These are phyloP conservation scores for Branchipolynoe longqiensis DNA, from an alignment of 2,888 invertebrate genomes.

Conservation along the genomic window DNA sequence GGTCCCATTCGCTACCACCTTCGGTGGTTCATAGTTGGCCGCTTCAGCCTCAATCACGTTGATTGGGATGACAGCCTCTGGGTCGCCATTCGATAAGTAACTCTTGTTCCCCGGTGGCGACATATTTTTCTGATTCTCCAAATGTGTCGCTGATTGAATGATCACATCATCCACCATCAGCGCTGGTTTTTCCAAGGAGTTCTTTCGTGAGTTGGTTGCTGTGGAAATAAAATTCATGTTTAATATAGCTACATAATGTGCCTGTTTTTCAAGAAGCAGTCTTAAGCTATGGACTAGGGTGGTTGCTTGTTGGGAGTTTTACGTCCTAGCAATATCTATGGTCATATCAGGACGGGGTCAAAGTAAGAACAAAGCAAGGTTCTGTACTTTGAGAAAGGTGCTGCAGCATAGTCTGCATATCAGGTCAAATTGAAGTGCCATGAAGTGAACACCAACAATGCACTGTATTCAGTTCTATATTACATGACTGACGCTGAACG, in stretches of 20 bases:
- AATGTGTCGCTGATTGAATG: neutral
- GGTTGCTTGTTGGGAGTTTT: no score
- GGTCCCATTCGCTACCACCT: conserved; percentile 33
- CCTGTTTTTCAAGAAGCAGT: no score
- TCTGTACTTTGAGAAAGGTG: no score
- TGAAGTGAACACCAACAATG: no score
- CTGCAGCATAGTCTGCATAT: no score
- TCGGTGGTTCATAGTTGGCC: conserved; percentile 48
- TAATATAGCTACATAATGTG: neutral
- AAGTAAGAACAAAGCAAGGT: no score
- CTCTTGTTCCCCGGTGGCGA: neutral
- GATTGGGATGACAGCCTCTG: conserved; percentile 23
- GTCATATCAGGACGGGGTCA: no score
- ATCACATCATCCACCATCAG: conserved; percentile 13
- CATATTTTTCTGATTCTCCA: conserved; percentile 37
- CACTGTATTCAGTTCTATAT: no score
- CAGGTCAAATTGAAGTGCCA: no score
- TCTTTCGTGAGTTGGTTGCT: conserved; percentile 38
- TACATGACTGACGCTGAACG: no score
- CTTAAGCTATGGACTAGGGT: no score
- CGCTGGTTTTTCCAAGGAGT: conserved; percentile 40
- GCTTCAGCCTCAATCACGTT: conserved; percentile 35
- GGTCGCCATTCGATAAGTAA: neutral
- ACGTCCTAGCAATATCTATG: no score
- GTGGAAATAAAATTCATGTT: neutral